These are phyloP conservation scores for Pogonocichla stellata DNA, from an alignment of 2,113 vertebrate species.

Conservation along the genomic window DNA sequence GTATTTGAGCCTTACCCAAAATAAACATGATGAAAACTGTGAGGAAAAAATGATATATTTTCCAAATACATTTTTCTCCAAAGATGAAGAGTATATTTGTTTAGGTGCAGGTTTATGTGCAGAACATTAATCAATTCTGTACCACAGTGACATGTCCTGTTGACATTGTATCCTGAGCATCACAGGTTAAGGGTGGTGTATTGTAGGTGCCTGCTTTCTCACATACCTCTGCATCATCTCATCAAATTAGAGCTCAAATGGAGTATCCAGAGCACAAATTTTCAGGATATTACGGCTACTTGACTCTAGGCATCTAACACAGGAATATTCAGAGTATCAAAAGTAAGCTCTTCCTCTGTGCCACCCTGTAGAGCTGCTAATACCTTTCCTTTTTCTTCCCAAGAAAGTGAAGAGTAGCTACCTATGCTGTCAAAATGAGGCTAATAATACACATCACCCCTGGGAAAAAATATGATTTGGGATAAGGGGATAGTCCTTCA, in stretches of 20 bases:
- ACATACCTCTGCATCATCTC: background rate
- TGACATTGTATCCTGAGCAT: background rate
- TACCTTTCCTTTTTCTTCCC: background rate
- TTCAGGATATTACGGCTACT: background rate
- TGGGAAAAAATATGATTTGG: background rate
- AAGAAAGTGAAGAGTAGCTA: background rate
- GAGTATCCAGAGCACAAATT: background rate
- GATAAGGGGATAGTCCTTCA: background rate
- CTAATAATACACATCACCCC: background rate
- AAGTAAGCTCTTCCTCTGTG: background rate
- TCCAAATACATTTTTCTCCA: background rate
- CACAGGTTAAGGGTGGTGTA: background rate
- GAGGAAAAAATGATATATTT: fast-evolving
- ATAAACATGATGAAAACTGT: background rate
- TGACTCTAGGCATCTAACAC: background rate
- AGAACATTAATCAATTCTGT: background rate
- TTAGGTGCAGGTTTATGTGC: background rate
- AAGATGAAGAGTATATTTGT: background rate
- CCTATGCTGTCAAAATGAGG: background rate
- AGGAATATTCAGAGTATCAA: background rate
- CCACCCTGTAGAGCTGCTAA: background rate
- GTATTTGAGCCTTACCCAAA: background rate
- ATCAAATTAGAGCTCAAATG: background rate
- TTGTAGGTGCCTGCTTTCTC: background rate
- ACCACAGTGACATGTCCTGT: fast-evolving